Base-by-base conservation (phyloP, 1,140 invertebrate species). In the Sycophila sp. region DNA sequence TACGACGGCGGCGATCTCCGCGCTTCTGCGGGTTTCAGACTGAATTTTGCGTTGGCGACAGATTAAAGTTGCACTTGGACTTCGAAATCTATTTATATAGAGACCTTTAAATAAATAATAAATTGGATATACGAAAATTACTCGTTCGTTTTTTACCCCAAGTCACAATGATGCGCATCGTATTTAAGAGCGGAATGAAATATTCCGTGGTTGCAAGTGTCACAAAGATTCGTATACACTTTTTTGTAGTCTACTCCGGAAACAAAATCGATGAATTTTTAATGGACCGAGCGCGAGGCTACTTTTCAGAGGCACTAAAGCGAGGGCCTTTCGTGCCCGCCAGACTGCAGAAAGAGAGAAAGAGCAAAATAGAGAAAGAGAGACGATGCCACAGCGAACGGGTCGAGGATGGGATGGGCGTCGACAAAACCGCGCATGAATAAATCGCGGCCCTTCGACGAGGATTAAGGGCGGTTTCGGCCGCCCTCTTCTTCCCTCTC, bases 401-500 rank as follows among this genome's bases (percentile, higher is more conserved):
- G 13, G 51, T 40, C 30, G 22, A 40, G 26, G 10, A 19, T 36
- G 22, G 38, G 26, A 56, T 45, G 34, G 59, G 49, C 34, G 58
- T 55, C 51, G 60, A 65, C 72, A 70, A 73, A 73, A 73, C 65
- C 72, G 66, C 67, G 53, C 55, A 73, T 70, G 68, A 73, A 67
- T 70, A 73, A 73, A 60, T 49, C 36, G 45, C 5, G 6, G 19
- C 26, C 47, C 45, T 53, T 60, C 49, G 26, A 45, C 22, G 59
- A 45, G 49, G 60, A 72, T 72, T 72, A 68, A 68, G 71, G 47
- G 45, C 51, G 24, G 34, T 42, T 68, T 63, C n/a, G 7, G 30
- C 38, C 72, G 73, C 72, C 60, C 55, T 76, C 28, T 47, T 26
- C 6, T 64, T 68, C 67, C 62, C 70, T 58, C 65, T 64, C 45